Conservation (phyloP, 2,113 vertebrate genomes). For the Rhodinocichla rosea region DNA sequence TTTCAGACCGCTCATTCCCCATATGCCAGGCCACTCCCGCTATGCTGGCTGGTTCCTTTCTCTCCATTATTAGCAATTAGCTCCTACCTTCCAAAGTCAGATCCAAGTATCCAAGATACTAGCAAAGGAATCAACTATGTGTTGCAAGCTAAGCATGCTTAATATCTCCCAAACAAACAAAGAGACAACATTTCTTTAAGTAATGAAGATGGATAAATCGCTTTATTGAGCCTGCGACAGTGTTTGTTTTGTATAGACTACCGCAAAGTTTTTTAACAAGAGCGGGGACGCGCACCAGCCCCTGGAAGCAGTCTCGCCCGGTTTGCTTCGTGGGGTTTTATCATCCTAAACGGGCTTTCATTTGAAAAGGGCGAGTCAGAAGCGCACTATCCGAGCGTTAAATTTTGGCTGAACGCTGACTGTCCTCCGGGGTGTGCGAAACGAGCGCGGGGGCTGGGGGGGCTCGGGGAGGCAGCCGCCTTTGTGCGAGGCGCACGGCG, state of each 20-base stretch:
- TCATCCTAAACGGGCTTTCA: not conserved
- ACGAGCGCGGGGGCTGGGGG: not conserved
- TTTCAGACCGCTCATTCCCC: constrained; percentile 82
- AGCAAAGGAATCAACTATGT: constrained; percentile 78
- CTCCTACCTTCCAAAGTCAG: constrained; percentile 80
- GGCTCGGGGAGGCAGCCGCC: not conserved
- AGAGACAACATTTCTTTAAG: constrained; percentile 72
- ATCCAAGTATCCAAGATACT: constrained; percentile 86
- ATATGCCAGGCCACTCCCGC: constrained; percentile 86
- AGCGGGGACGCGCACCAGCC: not conserved
- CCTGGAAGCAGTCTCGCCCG: not conserved
- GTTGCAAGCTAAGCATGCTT: constrained; percentile 76
- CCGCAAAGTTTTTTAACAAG: constrained; percentile 38
- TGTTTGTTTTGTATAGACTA: constrained; percentile 44
- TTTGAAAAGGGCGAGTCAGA: not conserved
- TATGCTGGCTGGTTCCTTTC: constrained; percentile 83
- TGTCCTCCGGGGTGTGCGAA: not conserved
- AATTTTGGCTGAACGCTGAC: constrained; percentile 27
- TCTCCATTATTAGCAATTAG: constrained; percentile 85
- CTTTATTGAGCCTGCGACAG: constrained; percentile 60
- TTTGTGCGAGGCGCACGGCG: not conserved
- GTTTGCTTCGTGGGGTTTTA: constrained; percentile 13
- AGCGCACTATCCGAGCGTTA: constrained; percentile 13
- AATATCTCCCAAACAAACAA: constrained; percentile 80
- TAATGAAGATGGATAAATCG: constrained; percentile 79